Conservation (phyloP, 2,888 invertebrate genomes). For the Dione juno region DNA sequence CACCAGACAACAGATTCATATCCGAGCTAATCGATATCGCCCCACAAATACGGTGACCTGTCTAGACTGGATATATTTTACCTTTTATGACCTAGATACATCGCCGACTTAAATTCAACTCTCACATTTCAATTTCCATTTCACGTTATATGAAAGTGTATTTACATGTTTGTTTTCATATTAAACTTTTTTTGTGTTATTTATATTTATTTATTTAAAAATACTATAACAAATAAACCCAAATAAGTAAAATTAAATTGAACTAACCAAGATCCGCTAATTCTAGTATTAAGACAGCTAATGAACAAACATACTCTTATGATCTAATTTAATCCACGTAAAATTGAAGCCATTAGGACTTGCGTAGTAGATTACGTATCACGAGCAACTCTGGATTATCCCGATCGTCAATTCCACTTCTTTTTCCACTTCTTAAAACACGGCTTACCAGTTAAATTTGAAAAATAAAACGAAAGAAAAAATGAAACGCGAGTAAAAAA, state of each 20-base stretch:
- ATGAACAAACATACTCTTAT: too few relatives aligned
- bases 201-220: too few relatives aligned
- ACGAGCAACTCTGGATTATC: background rate
- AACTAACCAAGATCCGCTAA: too few relatives aligned
- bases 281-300: too few relatives aligned
- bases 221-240: too few relatives aligned
- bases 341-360: too few relatives aligned
- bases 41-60: conserved; percentile 27
- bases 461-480: conserved; percentile 3
- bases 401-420: background rate
- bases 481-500: conserved; percentile 16
- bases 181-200: too few relatives aligned
- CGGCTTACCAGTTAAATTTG: background rate
- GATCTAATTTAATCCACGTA: too few relatives aligned
- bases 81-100: conserved; percentile 20
- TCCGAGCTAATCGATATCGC: conserved; percentile 21
- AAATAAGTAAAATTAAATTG: too few relatives aligned
- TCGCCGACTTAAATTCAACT: background rate
- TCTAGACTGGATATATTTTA: conserved; percentile 28
- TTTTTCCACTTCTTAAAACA: background rate
- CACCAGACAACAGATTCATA: background rate
- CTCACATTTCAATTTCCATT: background rate
- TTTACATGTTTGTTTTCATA: background rate
- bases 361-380: background rate
- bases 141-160: background rate